Evolutionary conservation across 2,797 vertebrate species (phyloP).

Genomic region (Brachyalestes nurse): DNA sequence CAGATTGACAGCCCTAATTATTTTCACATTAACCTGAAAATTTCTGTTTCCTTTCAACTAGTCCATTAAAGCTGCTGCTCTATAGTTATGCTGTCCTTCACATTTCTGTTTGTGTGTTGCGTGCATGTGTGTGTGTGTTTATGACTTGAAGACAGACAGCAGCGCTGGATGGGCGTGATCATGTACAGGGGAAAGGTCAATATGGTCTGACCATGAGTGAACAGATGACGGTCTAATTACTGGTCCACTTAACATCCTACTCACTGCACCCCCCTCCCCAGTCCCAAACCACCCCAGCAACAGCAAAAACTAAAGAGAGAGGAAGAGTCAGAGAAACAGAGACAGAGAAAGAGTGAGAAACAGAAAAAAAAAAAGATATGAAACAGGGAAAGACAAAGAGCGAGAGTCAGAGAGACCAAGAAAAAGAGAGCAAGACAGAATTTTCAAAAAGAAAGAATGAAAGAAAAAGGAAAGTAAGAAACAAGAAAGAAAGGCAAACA

Average conservation of each 20-base stretch:
- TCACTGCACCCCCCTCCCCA: constrained; percentile 6
- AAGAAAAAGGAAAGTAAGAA: neutral
- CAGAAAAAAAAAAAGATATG: neutral
- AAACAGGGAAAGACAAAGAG: neutral
- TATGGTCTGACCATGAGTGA: constrained; percentile 51
- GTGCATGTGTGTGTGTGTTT: neutral
- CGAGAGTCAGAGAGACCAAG: neutral
- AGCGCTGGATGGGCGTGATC: constrained; percentile 5
- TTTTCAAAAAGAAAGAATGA: neutral
- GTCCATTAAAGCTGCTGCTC: constrained; percentile 11
- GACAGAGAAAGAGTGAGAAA: constrained; percentile 31
- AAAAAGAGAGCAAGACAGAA: constrained; percentile 54
- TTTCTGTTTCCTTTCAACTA: constrained; percentile 11
- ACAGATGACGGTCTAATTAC: constrained; percentile 78
- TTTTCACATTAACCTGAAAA: constrained; percentile 24
- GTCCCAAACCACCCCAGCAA: constrained; percentile 9
- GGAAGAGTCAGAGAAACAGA: neutral
- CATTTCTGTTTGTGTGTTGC: constrained; percentile 15
- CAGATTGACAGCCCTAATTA: constrained; percentile 2
- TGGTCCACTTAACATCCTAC: constrained; percentile 70
- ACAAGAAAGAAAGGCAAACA: neutral
- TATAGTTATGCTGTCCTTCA: constrained; percentile 42
- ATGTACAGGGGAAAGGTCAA: neutral
- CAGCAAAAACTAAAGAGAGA: constrained; percentile 9
- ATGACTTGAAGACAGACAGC: neutral